Conservation (phyloP, 2,113 vertebrate species). For the Eudorcas thomsonii region DNA sequence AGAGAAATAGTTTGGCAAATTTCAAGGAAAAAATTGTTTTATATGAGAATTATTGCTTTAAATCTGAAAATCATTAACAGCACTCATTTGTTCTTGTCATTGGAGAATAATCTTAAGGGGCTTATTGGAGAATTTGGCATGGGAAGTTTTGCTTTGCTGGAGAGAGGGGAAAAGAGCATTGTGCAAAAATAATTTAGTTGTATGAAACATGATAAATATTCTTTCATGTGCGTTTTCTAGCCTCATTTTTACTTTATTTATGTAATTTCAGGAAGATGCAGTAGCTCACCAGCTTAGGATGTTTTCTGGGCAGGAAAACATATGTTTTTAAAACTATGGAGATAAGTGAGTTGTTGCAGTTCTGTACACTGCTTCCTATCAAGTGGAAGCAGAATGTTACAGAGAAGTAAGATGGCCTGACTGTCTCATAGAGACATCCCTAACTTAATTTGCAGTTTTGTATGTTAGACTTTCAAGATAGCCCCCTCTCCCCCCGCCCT, state of each 20-base stretch:
- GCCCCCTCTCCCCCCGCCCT: fast-evolving
- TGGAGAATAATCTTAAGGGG: constrained; percentile 51
- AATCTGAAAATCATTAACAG: constrained; percentile 79
- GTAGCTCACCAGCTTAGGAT: neutral
- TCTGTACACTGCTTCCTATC: neutral
- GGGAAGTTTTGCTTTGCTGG: constrained; percentile 27
- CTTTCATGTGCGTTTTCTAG: constrained; percentile 38
- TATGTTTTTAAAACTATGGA: neutral
- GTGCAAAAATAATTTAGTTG: constrained; percentile 49
- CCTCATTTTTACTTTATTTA: constrained; percentile 42
- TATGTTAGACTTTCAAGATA: neutral
- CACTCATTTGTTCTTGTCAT: constrained; percentile 74
- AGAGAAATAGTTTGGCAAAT: constrained; percentile 73
- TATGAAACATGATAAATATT: constrained; percentile 46
- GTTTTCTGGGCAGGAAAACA: neutral
- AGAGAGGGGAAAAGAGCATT: constrained; percentile 37
- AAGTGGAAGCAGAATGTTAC: neutral
- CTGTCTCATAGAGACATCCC: neutral
- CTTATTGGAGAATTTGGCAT: constrained; percentile 51
- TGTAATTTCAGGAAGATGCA: neutral
- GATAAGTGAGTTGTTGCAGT: neutral
- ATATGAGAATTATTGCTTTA: constrained; percentile 70
- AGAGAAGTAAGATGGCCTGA: neutral
- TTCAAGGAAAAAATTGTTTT: constrained; percentile 76
- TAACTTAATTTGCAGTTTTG: neutral